These are phyloP conservation scores for Aphodius granarius DNA, from an alignment of 2,888 invertebrate genomes.

Conservation along the genomic window DNA sequence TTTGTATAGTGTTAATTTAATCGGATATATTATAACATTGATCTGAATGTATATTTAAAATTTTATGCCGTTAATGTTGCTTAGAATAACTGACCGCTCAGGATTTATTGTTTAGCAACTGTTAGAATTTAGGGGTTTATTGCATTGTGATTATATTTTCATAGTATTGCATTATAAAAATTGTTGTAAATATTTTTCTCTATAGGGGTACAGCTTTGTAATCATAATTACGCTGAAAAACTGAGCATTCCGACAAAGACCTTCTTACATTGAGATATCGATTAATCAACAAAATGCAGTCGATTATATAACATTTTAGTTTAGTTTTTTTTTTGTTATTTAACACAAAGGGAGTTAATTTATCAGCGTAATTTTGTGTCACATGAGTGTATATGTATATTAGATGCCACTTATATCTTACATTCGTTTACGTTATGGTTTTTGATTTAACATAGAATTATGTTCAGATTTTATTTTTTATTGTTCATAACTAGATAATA, in stretches of 20 bases:
- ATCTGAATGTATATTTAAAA: neutral
- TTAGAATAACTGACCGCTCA: neutral
- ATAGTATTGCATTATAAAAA: neutral
- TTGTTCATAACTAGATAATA: neutral
- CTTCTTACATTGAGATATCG: too few species aligned
- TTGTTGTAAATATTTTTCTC: neutral
- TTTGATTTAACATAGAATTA: neutral
- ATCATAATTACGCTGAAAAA: neutral
- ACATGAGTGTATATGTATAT: neutral
- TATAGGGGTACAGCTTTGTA: neutral
- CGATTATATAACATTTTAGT: too few species aligned
- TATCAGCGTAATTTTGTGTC: neutral
- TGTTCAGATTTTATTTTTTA: constrained; percentile 16
- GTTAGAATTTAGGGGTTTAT: neutral
- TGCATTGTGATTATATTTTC: neutral
- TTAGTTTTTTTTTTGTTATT: too few species aligned
- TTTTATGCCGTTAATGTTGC: neutral
- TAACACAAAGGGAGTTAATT: too few species aligned
- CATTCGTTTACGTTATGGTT: neutral
- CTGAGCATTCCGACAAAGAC: neutral
- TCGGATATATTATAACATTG: neutral
- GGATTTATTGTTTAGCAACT: neutral
- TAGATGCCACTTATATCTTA: neutral
- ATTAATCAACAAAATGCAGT: too few species aligned
- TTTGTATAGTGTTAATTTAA: neutral